phyloP scores from a whole-genome alignment of 2,113 vertebrate genomes.

The Otus sunia region DNA sequence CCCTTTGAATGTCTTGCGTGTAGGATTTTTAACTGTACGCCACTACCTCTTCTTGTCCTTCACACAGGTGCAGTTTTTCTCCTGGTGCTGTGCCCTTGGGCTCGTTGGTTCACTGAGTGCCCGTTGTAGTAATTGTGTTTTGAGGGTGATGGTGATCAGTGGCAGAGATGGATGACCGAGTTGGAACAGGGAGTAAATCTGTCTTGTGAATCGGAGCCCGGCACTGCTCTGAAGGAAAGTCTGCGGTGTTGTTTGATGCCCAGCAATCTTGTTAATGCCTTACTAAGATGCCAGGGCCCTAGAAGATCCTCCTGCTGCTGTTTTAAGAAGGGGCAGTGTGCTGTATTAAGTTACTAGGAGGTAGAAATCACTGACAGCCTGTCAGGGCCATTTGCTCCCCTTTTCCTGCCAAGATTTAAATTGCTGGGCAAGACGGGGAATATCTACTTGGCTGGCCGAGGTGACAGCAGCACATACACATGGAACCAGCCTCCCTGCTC shows the following conservation, averaged over 20 bases:
- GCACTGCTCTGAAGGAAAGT: background rate
- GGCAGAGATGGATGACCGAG: background rate
- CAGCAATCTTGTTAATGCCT: conserved; percentile 50
- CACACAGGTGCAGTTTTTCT: background rate
- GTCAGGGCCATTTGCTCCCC: background rate
- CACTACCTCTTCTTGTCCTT: background rate
- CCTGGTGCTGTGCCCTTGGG: background rate
- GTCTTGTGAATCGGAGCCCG: background rate
- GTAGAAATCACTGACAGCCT: background rate
- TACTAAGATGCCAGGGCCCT: background rate
- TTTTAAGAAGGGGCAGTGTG: background rate
- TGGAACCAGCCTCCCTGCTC: background rate
- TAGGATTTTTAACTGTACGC: background rate
- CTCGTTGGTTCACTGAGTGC: background rate
- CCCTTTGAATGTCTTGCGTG: background rate
- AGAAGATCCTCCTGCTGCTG: background rate
- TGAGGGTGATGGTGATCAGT: background rate
- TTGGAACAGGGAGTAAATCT: background rate
- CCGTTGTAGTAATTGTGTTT: background rate
- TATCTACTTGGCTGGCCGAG: background rate
- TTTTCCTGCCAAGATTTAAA: background rate
- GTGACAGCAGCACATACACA: background rate
- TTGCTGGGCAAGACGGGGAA: background rate
- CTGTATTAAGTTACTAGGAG: conserved; percentile 27
- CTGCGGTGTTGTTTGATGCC: background rate